Evolutionary conservation across 2,888 invertebrate genomes (phyloP), one percentile per base, ranked within the genome.

Genomic region (Hypomecis punctinalis): DNA sequence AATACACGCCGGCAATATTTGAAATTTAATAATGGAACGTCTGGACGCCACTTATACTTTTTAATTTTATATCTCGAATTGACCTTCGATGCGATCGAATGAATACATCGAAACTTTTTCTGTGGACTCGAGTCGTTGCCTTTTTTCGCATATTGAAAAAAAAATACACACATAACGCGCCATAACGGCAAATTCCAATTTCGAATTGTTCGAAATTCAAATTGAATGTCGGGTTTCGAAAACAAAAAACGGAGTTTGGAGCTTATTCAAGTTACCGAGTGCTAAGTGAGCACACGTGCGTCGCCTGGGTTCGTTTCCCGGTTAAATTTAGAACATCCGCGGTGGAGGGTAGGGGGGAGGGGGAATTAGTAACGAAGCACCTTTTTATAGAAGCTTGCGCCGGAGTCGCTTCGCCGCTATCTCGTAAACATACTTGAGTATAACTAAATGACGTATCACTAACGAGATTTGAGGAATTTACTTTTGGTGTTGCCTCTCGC

Each of bases 241-340:
- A 61, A 64, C 60, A 64, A 64, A 64, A 64, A 64, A 60, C 54
- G 40, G 33, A 55, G 55, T 63, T 64, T 69, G 76, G 76, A 81
- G 82, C 77, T 84, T 84, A 86, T 86, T 88, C 81, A 85, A 88
- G 88, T 89, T 89, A 83, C 82, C 74, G 77, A 82, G 84, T 81
- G 84, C 83, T 88, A 88, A 91, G 89, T 89, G 86, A 86, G 82
- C 83, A 88, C 92, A 91, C 91, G 91, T 91, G 91, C 82, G 86
- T 67, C 79, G 68, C 72, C 71, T 67, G 80, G 86, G 83, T 90
- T 89, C 86, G 87, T 85, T 84, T 89, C 88, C 84, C 83, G 83
- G 82, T 82, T 91, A 91, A 89, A 88, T 88, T 89, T 92, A 90
- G 92, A 85, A 75, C 69, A 65, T 67, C 68, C 55, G 70, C 66